Evolutionary conservation across 2,797 vertebrate genomes (phyloP).

Genomic region (Aulostomus chinensis): DNA sequence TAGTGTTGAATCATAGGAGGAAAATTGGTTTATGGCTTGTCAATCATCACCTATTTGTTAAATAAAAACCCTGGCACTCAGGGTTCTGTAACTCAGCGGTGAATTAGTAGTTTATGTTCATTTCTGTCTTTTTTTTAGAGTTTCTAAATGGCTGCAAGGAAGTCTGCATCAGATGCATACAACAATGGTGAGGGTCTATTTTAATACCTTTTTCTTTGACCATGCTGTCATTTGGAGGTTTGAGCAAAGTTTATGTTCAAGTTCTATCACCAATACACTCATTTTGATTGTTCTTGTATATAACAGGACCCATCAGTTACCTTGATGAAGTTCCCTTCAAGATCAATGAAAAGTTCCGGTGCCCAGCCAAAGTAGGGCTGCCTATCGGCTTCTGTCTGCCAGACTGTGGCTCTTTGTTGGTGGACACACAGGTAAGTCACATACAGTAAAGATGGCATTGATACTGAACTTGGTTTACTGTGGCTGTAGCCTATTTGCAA

Average conservation of each 20-base stretch:
- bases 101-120: neutral
- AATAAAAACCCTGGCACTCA: neutral
- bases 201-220: constrained; percentile 2
- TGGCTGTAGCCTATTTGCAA: no score
- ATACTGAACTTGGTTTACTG: no score
- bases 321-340: constrained; percentile 99
- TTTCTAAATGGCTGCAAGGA: constrained; percentile 99
- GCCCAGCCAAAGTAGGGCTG: constrained; percentile 93
- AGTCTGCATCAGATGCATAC: constrained; percentile 91
- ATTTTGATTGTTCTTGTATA: neutral
- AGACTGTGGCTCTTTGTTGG: constrained; percentile 83
- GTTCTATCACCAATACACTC: no score
- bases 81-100: neutral
- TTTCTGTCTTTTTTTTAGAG: constrained; percentile 75
- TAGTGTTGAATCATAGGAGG: no score
- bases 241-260: neutral
- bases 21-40: no score
- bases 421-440: constrained; percentile 86
- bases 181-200: constrained; percentile 85
- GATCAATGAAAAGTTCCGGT: constrained; percentile 94
- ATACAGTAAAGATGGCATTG: no score
- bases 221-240: neutral
- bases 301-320: constrained; percentile 91
- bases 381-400: constrained; percentile 92
- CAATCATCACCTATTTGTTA: no score